Evolutionary conservation across 2,888 invertebrate species (phyloP), one percentile per base, ranked within the genome.

Genomic region (Drosophila birchii): DNA sequence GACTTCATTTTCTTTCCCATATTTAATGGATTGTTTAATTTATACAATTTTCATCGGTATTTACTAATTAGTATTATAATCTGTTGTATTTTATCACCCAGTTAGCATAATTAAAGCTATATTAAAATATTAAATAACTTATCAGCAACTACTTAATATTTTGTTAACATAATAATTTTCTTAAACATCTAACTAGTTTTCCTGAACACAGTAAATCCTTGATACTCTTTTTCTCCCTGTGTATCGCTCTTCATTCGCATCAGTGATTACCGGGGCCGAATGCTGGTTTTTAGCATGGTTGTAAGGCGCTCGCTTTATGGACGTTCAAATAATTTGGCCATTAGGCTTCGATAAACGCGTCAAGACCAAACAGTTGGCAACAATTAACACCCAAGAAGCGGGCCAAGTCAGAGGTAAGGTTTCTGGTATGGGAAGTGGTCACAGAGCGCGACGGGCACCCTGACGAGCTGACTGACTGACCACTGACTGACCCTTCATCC

Each of bases 301-400:
- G 79, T 82, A 81, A 81, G 86, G 23, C 63, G 67, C 43, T 68
- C 67, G 76, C 69, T 79, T 84, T 76, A 86, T 75, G 76, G 55
- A 57, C 32, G 55, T 39, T 64, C 36, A 41, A 76, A 83, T 76
- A 62, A 47, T 29, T 58, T 78, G 61, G n/a, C 39, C 76, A 75
- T 76, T 59, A 76, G 71, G 44, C 68, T 69, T 75, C 75, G 76
- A 86, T 86, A 78, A 83, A 81, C 69, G 64, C 76, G 51, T 23
- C 73, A 67, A 61, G 49, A 57, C 43, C 61, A 58, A 41, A 51
- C 26, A 43, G 57, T 63, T 59, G 39, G 59, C 55, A 60, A 57
- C 73, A 80, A 79, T 84, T 84, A 84, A 79, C 86, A 83, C 79
- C 55, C 58, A 38, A 60, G 53, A 58, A 68, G 45, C 56, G 51